Conservation (phyloP, 2,888 invertebrate species). For the Tenthredo notha region DNA sequence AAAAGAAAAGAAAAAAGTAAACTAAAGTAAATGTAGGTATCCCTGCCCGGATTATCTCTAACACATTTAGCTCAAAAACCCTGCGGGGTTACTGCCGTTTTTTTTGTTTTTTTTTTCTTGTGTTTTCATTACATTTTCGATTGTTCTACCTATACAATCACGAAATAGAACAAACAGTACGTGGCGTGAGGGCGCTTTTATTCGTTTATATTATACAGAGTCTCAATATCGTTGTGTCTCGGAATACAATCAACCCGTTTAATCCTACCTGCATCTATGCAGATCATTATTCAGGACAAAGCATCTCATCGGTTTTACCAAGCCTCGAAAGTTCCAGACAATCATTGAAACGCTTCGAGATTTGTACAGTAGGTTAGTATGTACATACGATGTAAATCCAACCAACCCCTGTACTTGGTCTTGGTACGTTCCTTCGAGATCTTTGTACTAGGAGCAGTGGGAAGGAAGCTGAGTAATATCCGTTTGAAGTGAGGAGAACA, state of each 20-base stretch:
- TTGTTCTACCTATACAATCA: neutral
- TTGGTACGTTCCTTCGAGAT: neutral
- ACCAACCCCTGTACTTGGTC: neutral
- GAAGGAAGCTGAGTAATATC: constrained; percentile 30
- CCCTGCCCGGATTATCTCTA: neutral
- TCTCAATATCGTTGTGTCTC: too few species aligned
- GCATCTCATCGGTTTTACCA: constrained; percentile 11
- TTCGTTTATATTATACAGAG: neutral
- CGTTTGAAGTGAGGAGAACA: constrained; percentile 30
- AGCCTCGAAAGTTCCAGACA: neutral
- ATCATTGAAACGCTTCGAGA: neutral
- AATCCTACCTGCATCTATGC: neutral
- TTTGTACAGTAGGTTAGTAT: constrained; percentile 15
- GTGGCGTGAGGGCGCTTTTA: neutral
- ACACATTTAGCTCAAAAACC: neutral
- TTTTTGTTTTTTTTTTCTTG: neutral
- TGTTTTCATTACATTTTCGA: neutral
- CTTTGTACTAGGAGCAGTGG: neutral
- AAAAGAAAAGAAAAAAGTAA: neutral
- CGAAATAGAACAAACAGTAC: neutral
- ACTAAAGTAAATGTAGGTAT: neutral
- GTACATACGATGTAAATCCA: neutral
- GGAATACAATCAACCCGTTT: neutral
- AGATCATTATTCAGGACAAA: constrained; percentile 1
- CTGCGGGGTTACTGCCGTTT: neutral